Evolutionary conservation across 1,140 invertebrate species (phyloP).

Genomic region (Eriosoma lanigerum): DNA sequence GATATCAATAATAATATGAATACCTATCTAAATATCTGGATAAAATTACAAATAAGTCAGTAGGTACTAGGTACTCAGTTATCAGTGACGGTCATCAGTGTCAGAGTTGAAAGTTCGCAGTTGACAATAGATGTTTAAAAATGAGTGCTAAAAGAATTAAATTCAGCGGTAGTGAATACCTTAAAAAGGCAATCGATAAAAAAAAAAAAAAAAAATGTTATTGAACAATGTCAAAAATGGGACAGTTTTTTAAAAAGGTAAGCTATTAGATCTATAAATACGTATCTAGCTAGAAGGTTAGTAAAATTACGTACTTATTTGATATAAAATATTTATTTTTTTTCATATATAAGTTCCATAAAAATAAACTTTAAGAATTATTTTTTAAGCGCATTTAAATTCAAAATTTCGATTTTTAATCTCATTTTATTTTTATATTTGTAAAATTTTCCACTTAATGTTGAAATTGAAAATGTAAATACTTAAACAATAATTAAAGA

Average conservation of each 20-base stretch:
- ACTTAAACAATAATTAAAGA: constrained; percentile 10
- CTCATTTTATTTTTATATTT: constrained; percentile 21
- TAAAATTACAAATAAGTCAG: constrained; percentile 17
- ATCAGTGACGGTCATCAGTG: constrained; percentile 5
- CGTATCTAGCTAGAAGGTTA: too few species aligned
- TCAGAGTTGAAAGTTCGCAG: constrained; percentile 5
- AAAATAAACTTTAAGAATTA: not conserved
- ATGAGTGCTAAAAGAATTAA: constrained; percentile 18
- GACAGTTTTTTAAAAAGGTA: constrained; percentile 21
- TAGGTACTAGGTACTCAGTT: not conserved
- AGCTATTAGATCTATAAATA: not conserved
- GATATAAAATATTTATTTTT: not conserved
- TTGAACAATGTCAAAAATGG: constrained; percentile 25
- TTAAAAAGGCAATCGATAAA: too few species aligned
- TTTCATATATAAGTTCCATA: not conserved
- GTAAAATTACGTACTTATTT: too few species aligned
- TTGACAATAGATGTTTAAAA: constrained; percentile 7
- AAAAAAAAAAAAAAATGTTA: constrained; percentile 24
- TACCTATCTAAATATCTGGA: constrained; percentile 21
- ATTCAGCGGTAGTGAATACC: constrained; percentile 22
- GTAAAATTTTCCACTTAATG: constrained; percentile 2
- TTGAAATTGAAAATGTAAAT: constrained; percentile 27
- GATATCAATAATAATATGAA: constrained; percentile 30
- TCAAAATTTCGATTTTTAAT: constrained; percentile 14
- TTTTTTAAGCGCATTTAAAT: constrained; percentile 5